Base-by-base conservation (phyloP, 1,140 invertebrate genomes). In the Conus betulinus region DNA sequence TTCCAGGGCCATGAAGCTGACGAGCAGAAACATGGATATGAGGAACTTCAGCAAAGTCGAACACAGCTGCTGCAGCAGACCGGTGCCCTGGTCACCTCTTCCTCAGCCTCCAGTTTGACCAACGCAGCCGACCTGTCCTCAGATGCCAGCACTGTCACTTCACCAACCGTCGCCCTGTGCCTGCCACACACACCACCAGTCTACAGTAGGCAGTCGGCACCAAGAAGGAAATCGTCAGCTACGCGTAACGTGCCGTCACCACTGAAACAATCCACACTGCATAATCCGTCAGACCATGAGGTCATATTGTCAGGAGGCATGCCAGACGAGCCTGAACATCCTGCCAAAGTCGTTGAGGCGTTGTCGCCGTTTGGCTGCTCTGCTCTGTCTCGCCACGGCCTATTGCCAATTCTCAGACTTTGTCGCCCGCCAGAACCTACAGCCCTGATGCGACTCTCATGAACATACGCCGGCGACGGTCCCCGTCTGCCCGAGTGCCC, bases 1-100 rank as follows among this genome's bases (percentile, higher is more conserved):
- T 71, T 71, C 13, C 67, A 71, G 67, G 67, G 23, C 60, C 17
- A 4, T 11, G 60, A 63, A 13, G 60, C 10, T 63, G 60, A 63
- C 11, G 60, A 63, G 60, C 6, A 23, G 57, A 60, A 60, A 60
- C 57, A 60, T 83, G 82, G 82, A 84, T 3, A 13, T 23, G n/a
- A 27, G 51, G 52, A 87, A 51, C 85, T 87, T 7, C 71, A 78
- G 71, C 51, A 76, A 51, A 57, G 25, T 4, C 74, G 85, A 27
- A 8, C n/a, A 11, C 85, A 27, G 74, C 51, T 60, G 6, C 57
- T 63, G 82, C 23, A n/a, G 53, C 53, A 27, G 20, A 25, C 23
- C 20, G 7, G 13, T 8, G 27, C 13, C 23, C 23, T 39, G 8
- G 27, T n/a, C 51, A 52, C 78, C 8, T 84, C 82, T 15, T 25